Evolutionary conservation across 2,888 invertebrate genomes (phyloP), one percentile per base, ranked within the genome.

Genomic region (Troides helena): DNA sequence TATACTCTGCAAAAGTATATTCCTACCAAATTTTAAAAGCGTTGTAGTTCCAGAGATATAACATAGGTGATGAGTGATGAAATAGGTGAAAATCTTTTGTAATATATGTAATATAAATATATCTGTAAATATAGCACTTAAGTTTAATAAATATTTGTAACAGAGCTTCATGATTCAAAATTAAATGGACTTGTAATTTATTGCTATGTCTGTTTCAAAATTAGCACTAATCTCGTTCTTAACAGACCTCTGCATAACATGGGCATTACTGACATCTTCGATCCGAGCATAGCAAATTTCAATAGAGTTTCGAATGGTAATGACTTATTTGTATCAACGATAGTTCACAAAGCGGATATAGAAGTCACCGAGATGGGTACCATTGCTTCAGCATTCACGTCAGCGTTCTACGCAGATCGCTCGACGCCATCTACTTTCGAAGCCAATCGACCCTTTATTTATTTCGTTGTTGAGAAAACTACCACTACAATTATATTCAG

Each of bases 281-380:
- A 94, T 74, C 84, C 90, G 0, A 81, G 83, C 7, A 73, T 78
- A 3, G 94, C 95, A 0, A 90, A 94, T 78, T 92, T 96, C 46
- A 82, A 90, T 17, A 89, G 90, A 36, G 93, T 95, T 64, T 89
- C 92, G 2, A 5, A 67, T 0, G 82, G 84, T 5, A 89, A 94
- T 59, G 83, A 89, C 64, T 87, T 94, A 39, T 94, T 88, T 74
- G 90, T 96, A 12, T 94, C 94, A 0, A 88, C 94, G 18, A 89
- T 95, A 17, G 90, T 96, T 2, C 96, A 96, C 80, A 95, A 95
- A 75, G 95, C 96, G 8, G 94, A 94, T 76, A 95, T 96, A 71
- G 95, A 95, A 79, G 95, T 96, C 0, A 94, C 95, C 62, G 96
- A 96, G 82, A 92, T 95, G 72, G 96, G 96, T 5, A 96, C 95